A percentile compares a stretch with the other conserved stretches of the same genome.
Evolutionary conservation across 2,113 vertebrate genomes (phyloP).

Genomic region (Microcebus murinus): DNA sequence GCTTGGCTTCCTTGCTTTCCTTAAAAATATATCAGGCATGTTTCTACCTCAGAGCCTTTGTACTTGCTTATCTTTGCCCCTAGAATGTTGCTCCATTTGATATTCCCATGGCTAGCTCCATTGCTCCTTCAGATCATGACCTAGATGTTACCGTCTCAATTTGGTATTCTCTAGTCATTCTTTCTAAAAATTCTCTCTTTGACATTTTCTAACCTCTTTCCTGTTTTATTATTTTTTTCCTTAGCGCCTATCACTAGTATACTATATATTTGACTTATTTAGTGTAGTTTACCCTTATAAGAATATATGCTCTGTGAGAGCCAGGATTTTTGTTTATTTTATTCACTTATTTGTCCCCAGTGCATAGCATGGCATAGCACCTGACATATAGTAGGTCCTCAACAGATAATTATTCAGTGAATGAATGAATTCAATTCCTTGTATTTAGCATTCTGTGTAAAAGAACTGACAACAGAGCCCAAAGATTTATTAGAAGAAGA

Average conservation of each 20-base stretch:
- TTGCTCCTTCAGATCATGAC: slow-evolving; percentile 24
- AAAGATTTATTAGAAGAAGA: neutral
- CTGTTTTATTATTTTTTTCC: neutral
- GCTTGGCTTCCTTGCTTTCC: neutral
- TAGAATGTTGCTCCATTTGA: neutral
- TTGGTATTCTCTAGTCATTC: neutral
- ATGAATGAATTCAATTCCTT: slow-evolving; percentile 4
- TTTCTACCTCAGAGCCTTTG: neutral
- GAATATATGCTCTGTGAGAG: neutral
- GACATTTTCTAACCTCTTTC: neutral
- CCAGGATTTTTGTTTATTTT: slow-evolving; percentile 1
- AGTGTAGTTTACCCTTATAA: neutral
- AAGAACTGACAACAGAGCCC: slow-evolving; percentile 7
- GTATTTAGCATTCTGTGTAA: neutral
- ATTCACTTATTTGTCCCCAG: neutral
- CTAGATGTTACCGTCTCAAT: neutral
- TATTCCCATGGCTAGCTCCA: neutral
- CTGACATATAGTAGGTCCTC: neutral
- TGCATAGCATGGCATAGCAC: neutral
- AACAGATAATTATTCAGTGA: neutral
- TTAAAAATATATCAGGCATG: neutral
- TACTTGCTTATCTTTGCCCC: neutral
- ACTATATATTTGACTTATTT: neutral
- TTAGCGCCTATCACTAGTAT: neutral
- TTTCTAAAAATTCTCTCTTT: neutral